Evolutionary conservation across 2,888 invertebrate species (phyloP).

Genomic region (Ectemnius continuus): DNA sequence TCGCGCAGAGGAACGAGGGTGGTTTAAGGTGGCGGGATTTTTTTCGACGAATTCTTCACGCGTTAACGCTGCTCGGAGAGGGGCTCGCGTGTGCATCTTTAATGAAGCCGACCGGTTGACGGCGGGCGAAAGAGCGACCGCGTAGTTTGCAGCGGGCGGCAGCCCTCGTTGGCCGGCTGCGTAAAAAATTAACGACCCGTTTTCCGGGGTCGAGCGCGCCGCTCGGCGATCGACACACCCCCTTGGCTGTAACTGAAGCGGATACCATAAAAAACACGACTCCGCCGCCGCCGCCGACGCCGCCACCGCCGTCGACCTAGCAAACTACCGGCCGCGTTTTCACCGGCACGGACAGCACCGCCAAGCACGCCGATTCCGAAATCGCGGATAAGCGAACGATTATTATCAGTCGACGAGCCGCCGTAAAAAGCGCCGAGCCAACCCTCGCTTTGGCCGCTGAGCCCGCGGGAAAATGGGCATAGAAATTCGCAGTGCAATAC

Average conservation of each 20-base stretch:
- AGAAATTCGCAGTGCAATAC: too few relatives aligned
- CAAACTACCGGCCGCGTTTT: constrained; percentile 22
- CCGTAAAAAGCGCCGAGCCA: too few relatives aligned
- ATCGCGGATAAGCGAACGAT: too few relatives aligned
- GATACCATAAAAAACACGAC: constrained; percentile 31
- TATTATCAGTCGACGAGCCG: too few relatives aligned
- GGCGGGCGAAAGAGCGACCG: constrained; percentile 48
- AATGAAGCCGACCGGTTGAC: constrained; percentile 48
- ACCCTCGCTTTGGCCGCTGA: too few relatives aligned
- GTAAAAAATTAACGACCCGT: constrained; percentile 63
- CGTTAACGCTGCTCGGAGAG: constrained; percentile 36
- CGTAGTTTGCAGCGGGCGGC: constrained; percentile 38
- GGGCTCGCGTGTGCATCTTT: constrained; percentile 56
- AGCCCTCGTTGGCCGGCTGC: constrained; percentile 39
- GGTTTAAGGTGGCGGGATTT: background rate
- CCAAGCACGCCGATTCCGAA: too few relatives aligned
- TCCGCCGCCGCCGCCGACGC: background rate
- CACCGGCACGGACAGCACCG: background rate
- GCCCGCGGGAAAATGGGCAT: too few relatives aligned
- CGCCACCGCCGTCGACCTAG: background rate
- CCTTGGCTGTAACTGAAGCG: constrained; percentile 22
- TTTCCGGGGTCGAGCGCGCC: constrained; percentile 58
- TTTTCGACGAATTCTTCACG: constrained; percentile 38
- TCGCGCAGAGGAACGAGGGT: too few relatives aligned
- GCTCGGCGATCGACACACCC: constrained; percentile 14